These are phyloP conservation scores for Hetaerina americana DNA, from an alignment of 1,140 invertebrate genomes.

Conservation along the genomic window DNA sequence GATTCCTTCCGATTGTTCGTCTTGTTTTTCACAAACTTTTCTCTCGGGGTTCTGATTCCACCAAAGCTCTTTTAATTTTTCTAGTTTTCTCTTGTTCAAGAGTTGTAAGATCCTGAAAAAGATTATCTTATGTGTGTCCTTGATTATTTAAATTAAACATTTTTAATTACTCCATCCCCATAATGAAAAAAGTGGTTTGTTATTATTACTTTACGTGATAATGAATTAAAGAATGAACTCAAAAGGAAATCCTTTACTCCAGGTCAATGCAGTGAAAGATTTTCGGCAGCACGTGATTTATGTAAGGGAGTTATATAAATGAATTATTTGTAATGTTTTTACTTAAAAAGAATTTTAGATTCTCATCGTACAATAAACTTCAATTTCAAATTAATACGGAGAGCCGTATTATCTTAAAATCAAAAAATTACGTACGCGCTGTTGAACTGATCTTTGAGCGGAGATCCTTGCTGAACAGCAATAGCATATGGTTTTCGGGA, in stretches of 20 bases:
- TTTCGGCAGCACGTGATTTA: background rate
- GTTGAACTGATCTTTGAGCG: conserved; percentile 80
- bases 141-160: conserved; percentile 4
- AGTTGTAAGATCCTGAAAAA: conserved; percentile 72
- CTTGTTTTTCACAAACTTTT: conserved; percentile 67
- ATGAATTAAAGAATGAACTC: conserved; percentile 4
- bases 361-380: no score
- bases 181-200: conserved; percentile 1
- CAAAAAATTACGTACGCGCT: conserved; percentile 54
- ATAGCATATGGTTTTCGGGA: conserved; percentile 93
- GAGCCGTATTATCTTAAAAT: background rate
- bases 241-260: conserved; percentile 1
- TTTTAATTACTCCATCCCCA: background rate
- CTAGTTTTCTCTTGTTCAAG: conserved; percentile 80
- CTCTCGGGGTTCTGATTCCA: conserved; percentile 77
- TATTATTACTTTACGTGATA: background rate
- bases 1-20: conserved; percentile 90
- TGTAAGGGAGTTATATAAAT: background rate
- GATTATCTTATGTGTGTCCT: conserved; percentile 12
- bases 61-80: conserved; percentile 90
- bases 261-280: background rate
- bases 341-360: no score
- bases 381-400: background rate
- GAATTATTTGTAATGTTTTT: background rate
- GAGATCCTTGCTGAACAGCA: conserved; percentile 89